phyloP scores from a whole-genome alignment of 2,797 vertebrate species.

The Enteromius unitaeniatus region DNA sequence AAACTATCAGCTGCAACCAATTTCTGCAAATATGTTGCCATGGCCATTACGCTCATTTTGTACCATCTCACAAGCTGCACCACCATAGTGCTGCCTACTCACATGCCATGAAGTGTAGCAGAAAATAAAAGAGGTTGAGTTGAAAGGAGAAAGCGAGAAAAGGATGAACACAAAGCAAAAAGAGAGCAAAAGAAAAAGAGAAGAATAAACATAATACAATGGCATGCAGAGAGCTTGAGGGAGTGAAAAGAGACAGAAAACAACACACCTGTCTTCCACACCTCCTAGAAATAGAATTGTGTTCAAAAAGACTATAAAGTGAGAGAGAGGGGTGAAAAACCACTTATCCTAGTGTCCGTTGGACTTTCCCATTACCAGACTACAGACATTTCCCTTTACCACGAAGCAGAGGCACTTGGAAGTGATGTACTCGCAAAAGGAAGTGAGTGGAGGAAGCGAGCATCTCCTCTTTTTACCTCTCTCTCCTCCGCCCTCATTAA shows the following conservation, averaged over 20 bases:
- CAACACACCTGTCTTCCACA: slow-evolving; percentile 31
- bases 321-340: slow-evolving; percentile 42
- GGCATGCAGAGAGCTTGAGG: neutral
- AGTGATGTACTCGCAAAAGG: slow-evolving; percentile 68
- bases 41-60: neutral
- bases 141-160: slow-evolving; percentile 51
- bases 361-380: slow-evolving; percentile 73
- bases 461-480: slow-evolving; percentile 65
- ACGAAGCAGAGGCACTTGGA: slow-evolving; percentile 66
- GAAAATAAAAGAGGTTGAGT: slow-evolving; percentile 51
- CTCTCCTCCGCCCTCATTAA: slow-evolving; percentile 75
- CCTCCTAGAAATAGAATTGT: slow-evolving; percentile 78
- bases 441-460: slow-evolving; percentile 71
- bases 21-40: neutral
- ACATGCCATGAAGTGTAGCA: slow-evolving; percentile 8
- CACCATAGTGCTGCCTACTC: neutral
- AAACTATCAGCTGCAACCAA: neutral
- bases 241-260: slow-evolving; percentile 28
- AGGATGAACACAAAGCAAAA: slow-evolving; percentile 15
- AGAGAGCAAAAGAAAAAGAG: slow-evolving; percentile 21
- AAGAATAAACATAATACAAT: slow-evolving; percentile 16
- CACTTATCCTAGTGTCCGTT: slow-evolving; percentile 65
- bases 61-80: neutral
- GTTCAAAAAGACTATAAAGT: slow-evolving; percentile 42
- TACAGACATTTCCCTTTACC: slow-evolving; percentile 66